Evolutionary conservation across 2,113 vertebrate species (phyloP), one percentile per base, ranked within the genome.

Genomic region (Murina feae): DNA sequence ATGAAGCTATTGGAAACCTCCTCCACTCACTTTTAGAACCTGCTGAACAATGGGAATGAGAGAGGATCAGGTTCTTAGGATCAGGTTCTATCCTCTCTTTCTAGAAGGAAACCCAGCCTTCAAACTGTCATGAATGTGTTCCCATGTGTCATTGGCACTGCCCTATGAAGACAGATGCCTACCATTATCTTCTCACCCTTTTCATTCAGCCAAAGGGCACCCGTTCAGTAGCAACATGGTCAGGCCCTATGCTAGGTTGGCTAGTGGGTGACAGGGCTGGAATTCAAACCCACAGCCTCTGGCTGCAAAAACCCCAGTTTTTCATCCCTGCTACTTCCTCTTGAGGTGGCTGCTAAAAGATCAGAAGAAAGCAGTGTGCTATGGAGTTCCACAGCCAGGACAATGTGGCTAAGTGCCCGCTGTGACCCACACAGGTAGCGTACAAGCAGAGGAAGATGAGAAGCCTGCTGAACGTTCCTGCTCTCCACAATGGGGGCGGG

Each of bases 11-110:
- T 90, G 69, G 68, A 72, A 90, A 68, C 47, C 13, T 71, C 60
- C 58, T 63, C 39, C 37, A 17, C 44, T 94, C 60, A 4, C 39
- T 91, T 91, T 86, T 65, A 96, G 75, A 89, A 87, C 60, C 91
- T 84, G 17, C 35, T 91, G 51, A 75, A 42, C 42, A 69, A 91
- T 83, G n/a, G 20, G 53, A 82, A 17, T 12, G 69, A 88, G 53
- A 68, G 42, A 75, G 42, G 69, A 39, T 63, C 63, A 75, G 37
- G 28, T 85, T 84, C 66, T 91, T 32, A 60, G 69, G n/a, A n/a
- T n/a, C n/a, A n/a, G n/a, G n/a, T n/a, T 30, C 28, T 49, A 20
- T 82, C 60, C 28, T 97, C 82, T 69, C 18, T 74, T 51, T 66
- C n/a, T 65, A 12, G 75, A 78, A 93, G 81, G 79, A 47, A 83